Evolutionary conservation across 2,888 invertebrate species (phyloP), one percentile per base, ranked within the genome.

Genomic region (Agonum fuliginosum): DNA sequence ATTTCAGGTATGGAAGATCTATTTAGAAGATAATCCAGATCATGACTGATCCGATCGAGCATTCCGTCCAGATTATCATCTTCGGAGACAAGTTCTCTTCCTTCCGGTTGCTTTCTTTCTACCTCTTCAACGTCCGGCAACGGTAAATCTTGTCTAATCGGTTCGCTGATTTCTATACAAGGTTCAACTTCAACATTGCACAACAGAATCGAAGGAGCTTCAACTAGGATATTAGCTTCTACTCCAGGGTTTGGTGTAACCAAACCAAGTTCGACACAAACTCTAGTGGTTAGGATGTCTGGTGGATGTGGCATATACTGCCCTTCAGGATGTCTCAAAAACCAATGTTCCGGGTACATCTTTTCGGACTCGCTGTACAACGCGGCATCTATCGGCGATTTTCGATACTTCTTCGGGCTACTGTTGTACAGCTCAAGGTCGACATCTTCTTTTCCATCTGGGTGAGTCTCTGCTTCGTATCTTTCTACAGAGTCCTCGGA

Each of bases 21-120:
- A 86, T 95, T 95, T 78, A 95, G 87, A 81, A 95, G 87, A 87
- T 94, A 95, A 87, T 95, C 94, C 81, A 95, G 87, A 87, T 95
- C 95, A 83, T 93, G 93, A 0, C 94, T 93, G 83, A 95, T 95
- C 84, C 94, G 91, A 87, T 94, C 93, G 67, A 95, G 87, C 89
- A 95, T 93, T 77, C 91, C 92, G 81, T 91, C 91, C 34, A 88
- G 80, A 78, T 85, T 87, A 79, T 86, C 86, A 30, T 88, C 85
- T 0, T 85, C 84, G 37, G 79, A 80, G 30, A 81, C 81, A 4
- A 78, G 78, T 0, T 85, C 85, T 24, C 83, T 83, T 1, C 86
- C 86, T 78, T 87, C 86, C 0, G 86, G 85, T 75, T 86, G 85
- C 14, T 83, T 83, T 37, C 86, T 78, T 76, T 85, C 83, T 20